These are phyloP conservation scores for Pseudoatta argentina DNA, from an alignment of 1,140 invertebrate genomes.

Conservation along the genomic window DNA sequence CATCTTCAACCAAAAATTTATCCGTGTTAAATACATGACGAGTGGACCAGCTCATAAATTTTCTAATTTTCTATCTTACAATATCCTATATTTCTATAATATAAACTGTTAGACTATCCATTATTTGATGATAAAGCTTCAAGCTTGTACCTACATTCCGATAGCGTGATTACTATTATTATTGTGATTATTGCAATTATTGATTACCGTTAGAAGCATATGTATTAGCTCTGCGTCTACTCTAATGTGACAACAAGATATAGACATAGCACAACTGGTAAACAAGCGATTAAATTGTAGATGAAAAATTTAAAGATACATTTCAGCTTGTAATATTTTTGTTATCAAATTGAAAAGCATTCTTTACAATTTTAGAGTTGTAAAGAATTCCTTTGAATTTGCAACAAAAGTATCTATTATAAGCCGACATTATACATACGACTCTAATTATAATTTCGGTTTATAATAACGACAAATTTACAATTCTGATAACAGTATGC, in stretches of 20 bases:
- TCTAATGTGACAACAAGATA: not conserved
- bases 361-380: conserved; percentile 3
- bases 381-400: not conserved
- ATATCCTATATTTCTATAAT: not conserved
- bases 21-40: too few relatives aligned
- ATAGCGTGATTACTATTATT: conserved; percentile 20
- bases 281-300: not conserved
- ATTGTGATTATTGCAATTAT: conserved; percentile 36
- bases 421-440: not conserved
- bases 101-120: conserved; percentile 10
- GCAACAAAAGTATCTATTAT: not conserved
- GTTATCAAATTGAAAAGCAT: not conserved
- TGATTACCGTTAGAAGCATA: conserved; percentile 2
- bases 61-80: not conserved
- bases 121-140: not conserved
- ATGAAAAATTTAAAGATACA: not conserved
- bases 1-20: too few relatives aligned
- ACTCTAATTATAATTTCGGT: not conserved
- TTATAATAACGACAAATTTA: not conserved
- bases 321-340: not conserved
- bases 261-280: not conserved
- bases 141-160: not conserved
- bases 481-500: not conserved
- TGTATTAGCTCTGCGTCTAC: not conserved
- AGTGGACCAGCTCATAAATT: too few relatives aligned